Conservation (phyloP, 2,113 vertebrate species). For the Lagopus muta region DNA sequence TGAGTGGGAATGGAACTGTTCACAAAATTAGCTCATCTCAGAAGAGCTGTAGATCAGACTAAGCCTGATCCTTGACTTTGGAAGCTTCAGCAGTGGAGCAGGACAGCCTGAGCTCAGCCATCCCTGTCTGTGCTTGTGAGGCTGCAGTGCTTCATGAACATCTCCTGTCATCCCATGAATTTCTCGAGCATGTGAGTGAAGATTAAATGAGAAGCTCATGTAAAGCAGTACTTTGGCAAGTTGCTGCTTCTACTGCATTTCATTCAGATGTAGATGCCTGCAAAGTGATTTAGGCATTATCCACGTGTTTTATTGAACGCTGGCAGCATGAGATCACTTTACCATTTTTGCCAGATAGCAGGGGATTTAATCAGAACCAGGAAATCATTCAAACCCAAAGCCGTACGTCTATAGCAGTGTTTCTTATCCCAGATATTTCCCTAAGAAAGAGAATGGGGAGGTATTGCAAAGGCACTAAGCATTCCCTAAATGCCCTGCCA, state of each 20-base stretch:
- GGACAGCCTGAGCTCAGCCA: neutral
- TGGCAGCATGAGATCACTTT: neutral
- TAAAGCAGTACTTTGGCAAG: neutral
- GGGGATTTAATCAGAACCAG: neutral
- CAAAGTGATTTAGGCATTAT: neutral
- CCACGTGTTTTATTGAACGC: neutral
- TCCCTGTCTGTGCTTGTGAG: neutral
- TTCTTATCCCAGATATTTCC: neutral
- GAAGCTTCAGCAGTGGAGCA: neutral
- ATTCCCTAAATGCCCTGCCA: neutral
- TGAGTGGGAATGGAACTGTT: conserved; percentile 29
- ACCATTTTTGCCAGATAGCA: neutral
- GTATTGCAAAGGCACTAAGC: neutral
- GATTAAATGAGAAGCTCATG: conserved; percentile 12
- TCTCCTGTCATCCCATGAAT: neutral
- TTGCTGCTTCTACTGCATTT: neutral
- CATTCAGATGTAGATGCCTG: neutral
- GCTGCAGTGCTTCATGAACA: neutral
- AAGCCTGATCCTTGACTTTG: neutral
- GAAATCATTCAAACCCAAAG: neutral
- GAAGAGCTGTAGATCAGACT: neutral
- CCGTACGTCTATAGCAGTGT: neutral
- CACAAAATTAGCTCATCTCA: conserved; percentile 3
- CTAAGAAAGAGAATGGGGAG: neutral
- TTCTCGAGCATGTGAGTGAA: neutral